Evolutionary conservation across 2,113 vertebrate species (phyloP).

Genomic region (Chrysochloris asiatica): DNA sequence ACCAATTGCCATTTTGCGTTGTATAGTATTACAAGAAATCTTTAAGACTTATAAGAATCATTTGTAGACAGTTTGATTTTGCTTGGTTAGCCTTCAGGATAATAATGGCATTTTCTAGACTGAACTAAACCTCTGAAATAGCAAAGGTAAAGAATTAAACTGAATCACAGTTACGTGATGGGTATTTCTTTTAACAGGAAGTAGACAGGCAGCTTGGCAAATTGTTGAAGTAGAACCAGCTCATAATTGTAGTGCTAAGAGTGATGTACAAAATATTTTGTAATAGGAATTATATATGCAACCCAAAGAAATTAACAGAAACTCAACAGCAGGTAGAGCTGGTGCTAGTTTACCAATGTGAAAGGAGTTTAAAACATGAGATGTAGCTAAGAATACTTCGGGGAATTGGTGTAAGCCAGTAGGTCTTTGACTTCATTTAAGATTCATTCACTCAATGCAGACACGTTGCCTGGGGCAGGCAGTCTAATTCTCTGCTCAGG

Average conservation of each 20-base stretch:
- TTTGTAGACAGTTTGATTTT: neutral
- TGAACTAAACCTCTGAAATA: neutral
- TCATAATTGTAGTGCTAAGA: neutral
- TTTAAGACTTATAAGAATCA: neutral
- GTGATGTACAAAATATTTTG: neutral
- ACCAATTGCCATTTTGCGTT: conserved; percentile 42
- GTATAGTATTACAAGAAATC: neutral
- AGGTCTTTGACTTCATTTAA: neutral
- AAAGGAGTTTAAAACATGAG: conserved; percentile 33
- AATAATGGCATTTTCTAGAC: neutral
- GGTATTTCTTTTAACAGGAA: neutral
- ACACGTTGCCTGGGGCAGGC: neutral
- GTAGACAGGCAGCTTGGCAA: neutral
- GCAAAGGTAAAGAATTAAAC: neutral
- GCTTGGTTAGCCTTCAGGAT: neutral
- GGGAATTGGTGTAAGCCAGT: neutral
- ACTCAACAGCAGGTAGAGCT: neutral
- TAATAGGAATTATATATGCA: neutral
- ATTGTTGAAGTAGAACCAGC: neutral
- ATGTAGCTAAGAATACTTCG: neutral
- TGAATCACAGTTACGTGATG: neutral
- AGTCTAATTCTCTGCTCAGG: neutral
- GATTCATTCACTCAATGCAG: neutral
- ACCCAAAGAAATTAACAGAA: conserved; percentile 14
- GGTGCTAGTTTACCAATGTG: neutral